Evolutionary conservation across 2,888 invertebrate genomes (phyloP), one percentile per base, ranked within the genome.

Genomic region (Tetanocera ferruginea): DNA sequence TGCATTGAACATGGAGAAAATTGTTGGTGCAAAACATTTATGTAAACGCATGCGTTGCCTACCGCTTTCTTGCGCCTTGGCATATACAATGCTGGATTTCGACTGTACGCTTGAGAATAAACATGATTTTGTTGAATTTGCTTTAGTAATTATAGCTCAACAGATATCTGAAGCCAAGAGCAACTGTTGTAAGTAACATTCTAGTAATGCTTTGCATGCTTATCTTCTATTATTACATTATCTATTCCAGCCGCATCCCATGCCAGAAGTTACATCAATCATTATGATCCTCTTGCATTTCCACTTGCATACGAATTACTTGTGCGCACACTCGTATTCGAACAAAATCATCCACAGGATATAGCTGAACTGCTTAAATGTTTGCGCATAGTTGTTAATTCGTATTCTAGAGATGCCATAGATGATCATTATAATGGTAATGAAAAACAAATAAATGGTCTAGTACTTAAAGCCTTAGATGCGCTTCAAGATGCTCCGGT

Each of bases 301-400:
- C 87, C 86, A 0, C 76, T 90, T 17, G 87, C 84, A 3, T 86
- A 86, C 80, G 86, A 88, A 73, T 78, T 90, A 14, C 75, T 90
- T 0, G 80, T 83, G 0, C 82, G 85, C 57, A 85, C 88, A 5
- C 78, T 85, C 6, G 60, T 84, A 9, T 79, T 83, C 28, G 87
- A 85, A 5, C 79, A 80, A 8, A 78, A 82, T 4, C 81, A 83
- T 19, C 84, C 83, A n/a, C 43, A 82, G 3, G 88, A 88, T 80
- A 84, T 89, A 0, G 76, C 82, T 2, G 88, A 89, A 66, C 75
- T 90, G 0, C 79, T 88, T 8, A 86, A 86, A 75, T 89, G 87
- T 83, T 79, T 89, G 0, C 84, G 85, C 5, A 85, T 90, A 25
- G 88, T 84, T 4, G 83, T 82, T n/a, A 80, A 79, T 19, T 82